A percentile compares a stretch with the other conserved stretches of the same genome.
phyloP scores from a whole-genome alignment of 2,113 vertebrate genomes.

The Prionailurus viverrinus region DNA sequence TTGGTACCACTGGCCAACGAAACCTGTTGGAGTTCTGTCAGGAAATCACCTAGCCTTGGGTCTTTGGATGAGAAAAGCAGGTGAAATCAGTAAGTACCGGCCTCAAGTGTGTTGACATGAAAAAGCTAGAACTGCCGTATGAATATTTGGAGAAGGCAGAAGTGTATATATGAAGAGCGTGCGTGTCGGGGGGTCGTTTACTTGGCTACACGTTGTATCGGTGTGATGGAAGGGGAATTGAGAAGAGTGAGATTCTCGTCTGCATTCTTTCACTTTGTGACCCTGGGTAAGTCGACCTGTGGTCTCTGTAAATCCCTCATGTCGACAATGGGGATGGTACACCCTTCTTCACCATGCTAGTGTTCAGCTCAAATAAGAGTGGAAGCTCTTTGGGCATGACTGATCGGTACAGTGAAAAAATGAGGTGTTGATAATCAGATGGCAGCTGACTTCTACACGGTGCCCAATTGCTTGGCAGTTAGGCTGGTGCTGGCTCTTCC shows the following conservation, averaged over 20 bases:
- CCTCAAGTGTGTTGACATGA: constrained; percentile 73
- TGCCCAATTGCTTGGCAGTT: constrained; percentile 25
- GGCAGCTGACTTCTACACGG: constrained; percentile 9
- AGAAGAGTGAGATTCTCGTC: constrained; percentile 7
- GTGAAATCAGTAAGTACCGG: constrained; percentile 83
- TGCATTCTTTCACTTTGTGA: constrained; percentile 45
- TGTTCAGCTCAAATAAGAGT: constrained; percentile 11
- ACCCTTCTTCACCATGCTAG: neutral
- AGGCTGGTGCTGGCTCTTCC: constrained; percentile 28
- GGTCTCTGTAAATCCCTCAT: neutral
- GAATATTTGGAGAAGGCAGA: constrained; percentile 37
- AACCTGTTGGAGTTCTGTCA: constrained; percentile 69
- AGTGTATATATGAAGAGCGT: neutral
- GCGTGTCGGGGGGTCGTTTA: neutral
- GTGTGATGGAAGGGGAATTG: neutral
- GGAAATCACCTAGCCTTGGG: constrained; percentile 67
- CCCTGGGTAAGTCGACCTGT: neutral
- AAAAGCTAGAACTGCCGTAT: neutral
- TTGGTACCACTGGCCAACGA: constrained; percentile 65
- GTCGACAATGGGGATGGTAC: neutral
- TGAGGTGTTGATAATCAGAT: neutral
- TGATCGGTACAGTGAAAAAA: neutral
- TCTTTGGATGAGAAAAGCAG: constrained; percentile 71
- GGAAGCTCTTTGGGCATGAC: neutral
- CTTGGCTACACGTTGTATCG: neutral